Evolutionary conservation across 2,888 invertebrate genomes (phyloP), one percentile per base, ranked within the genome.

Genomic region (Dysmachus trigonus): DNA sequence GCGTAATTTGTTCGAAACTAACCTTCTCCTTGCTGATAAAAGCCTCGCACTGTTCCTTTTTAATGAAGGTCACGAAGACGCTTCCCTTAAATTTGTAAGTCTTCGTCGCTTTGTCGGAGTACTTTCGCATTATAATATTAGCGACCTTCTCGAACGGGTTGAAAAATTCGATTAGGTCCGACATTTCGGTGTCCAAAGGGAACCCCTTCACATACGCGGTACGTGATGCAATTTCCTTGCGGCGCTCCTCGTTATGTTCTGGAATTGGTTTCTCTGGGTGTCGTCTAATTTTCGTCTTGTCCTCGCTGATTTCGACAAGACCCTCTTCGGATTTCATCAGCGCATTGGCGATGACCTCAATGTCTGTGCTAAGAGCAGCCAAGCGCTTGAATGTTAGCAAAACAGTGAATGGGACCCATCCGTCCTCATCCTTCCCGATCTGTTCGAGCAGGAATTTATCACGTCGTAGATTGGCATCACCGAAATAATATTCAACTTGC

Each of bases 371-470:
- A 15, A 99, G 91, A 41, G 94, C 93, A 0, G 96, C 94, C 30
- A 99, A 93, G 30, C 98, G 94, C 91, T 98, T 98, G 91, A 99
- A 99, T 87, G 95, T 97, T 76, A 96, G 92, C 92, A 99, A 94
- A 0, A 96, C 94, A 0, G 95, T 95, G 74, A 99, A 91, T 0
- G 97, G 94, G 27, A 99, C 94, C 99, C 99, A 98, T 2, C 97
- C 99, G 85, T 98, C 96, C 87, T 98, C 96, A 88, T 98, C 96
- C 88, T 96, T 93, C 88, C 95, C 95, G 0, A 96, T 94, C 92
- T 98, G 96, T 87, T 97, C 96, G 89, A 95, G 94, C n/a, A 99
- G 93, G 91, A 99, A 99, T 92, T 97, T 98, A 91, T 99, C 99
- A 87, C 96, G 94, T 0, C 96, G 95, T 83, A 99, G 93, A 92